Conservation (phyloP, 2,113 vertebrate genomes). For the Trematomus loennbergii region DNA sequence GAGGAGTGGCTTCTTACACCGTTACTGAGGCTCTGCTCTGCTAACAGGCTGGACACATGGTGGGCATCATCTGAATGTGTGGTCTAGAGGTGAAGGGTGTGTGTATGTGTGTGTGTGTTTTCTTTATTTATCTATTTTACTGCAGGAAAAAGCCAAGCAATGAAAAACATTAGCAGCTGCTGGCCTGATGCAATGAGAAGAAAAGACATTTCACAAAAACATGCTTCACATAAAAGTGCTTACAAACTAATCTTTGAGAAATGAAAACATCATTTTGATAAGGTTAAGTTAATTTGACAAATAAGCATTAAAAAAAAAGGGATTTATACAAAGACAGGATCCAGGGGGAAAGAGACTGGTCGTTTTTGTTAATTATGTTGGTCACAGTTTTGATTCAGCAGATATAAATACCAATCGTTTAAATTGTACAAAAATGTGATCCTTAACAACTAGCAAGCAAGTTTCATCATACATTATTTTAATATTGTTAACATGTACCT, state of each 20-base stretch:
- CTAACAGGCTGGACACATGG: slow-evolving; percentile 21
- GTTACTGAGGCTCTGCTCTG: slow-evolving; percentile 5
- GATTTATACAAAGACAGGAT: too few relatives aligned
- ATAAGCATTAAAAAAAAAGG: too few relatives aligned
- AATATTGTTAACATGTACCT: neutral
- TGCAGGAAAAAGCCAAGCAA: neutral
- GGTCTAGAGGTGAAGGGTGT: neutral
- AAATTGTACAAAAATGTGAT: too few relatives aligned
- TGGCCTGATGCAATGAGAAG: neutral
- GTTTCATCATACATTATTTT: too few relatives aligned
- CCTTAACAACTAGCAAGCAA: too few relatives aligned
- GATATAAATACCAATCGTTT: too few relatives aligned
- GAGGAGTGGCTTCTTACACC: neutral
- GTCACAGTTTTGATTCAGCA: too few relatives aligned
- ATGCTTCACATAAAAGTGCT: too few relatives aligned
- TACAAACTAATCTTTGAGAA: too few relatives aligned
- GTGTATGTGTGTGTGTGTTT: neutral
- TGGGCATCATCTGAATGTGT: slow-evolving; percentile 5
- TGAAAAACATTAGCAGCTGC: slow-evolving; percentile 12
- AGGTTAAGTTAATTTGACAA: too few relatives aligned
- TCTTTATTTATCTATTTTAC: neutral
- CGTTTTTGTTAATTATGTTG: too few relatives aligned
- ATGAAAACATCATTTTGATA: neutral
- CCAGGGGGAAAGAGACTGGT: too few relatives aligned
- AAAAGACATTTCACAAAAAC: neutral